Evolutionary conservation across 2,888 invertebrate species (phyloP).

Genomic region (Hemaris fuciformis): DNA sequence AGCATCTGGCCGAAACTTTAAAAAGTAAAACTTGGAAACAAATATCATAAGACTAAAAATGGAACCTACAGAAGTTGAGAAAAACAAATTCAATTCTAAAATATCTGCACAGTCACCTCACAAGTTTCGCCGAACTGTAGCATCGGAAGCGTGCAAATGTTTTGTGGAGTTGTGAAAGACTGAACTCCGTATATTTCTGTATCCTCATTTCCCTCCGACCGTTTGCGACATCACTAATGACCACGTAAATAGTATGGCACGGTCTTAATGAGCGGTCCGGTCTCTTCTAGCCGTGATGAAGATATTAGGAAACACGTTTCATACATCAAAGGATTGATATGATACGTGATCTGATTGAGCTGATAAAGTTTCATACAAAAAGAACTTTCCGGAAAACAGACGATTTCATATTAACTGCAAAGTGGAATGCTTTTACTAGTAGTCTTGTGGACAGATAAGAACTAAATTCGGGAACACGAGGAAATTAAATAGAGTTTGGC

Average conservation of each 20-base stretch:
- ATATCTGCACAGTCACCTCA: not conserved
- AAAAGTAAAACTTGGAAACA: no score
- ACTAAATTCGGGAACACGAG: no score
- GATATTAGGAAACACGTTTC: not conserved
- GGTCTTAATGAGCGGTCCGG: conserved; percentile 28
- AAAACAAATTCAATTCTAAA: not conserved
- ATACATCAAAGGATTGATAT: not conserved
- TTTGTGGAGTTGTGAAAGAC: not conserved
- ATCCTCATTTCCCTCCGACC: conserved; percentile 37
- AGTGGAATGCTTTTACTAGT: no score
- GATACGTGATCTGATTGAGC: not conserved
- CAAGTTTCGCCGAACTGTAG: not conserved
- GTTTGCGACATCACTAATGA: conserved; percentile 46
- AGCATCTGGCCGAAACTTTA: no score
- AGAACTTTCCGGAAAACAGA: no score
- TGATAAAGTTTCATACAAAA: no score
- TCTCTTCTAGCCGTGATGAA: conserved; percentile 23
- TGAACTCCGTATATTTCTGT: conserved; percentile 17
- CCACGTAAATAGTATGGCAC: conserved; percentile 46
- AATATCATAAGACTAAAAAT: no score
- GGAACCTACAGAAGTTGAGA: not conserved
- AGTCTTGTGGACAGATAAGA: no score
- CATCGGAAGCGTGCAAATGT: not conserved
- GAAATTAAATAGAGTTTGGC: no score
- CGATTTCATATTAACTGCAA: no score